A percentile compares a stretch with the other conserved stretches of the same genome.
These are phyloP conservation scores for Calidris pugnax DNA, from an alignment of 2,113 vertebrate genomes.

Conservation along the genomic window DNA sequence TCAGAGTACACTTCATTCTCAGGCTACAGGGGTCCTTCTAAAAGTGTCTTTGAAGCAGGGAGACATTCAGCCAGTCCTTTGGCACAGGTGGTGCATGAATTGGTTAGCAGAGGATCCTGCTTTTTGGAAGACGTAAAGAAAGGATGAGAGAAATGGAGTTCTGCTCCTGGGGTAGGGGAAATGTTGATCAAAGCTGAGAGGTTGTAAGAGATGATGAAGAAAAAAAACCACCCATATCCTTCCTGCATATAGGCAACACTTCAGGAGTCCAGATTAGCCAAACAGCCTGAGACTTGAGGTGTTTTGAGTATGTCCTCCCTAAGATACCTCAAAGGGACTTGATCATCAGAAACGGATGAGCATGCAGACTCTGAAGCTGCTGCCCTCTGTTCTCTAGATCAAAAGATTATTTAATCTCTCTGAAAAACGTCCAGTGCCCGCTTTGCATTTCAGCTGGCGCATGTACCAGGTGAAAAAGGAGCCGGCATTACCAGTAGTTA, in stretches of 20 bases:
- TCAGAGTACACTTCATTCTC: not conserved
- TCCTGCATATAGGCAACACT: not conserved
- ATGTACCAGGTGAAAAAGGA: not conserved
- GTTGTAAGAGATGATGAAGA: not conserved
- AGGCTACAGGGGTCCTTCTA: not conserved
- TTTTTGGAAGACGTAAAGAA: not conserved
- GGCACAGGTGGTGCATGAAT: not conserved
- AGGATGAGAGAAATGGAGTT: not conserved
- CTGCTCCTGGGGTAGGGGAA: not conserved
- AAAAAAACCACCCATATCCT: not conserved
- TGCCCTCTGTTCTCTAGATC: slow-evolving; percentile 37
- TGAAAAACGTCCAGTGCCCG: not conserved
- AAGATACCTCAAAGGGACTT: slow-evolving; percentile 12
- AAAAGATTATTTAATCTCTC: slow-evolving; percentile 43
- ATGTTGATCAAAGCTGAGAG: not conserved
- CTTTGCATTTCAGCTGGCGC: not conserved
- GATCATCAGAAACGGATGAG: not conserved
- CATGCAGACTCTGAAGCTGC: slow-evolving; percentile 1
- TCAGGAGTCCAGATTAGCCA: not conserved
- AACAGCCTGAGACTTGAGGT: not conserved
- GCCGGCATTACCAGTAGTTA: not conserved
- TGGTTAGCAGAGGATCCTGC: not conserved
- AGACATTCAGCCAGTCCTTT: not conserved
- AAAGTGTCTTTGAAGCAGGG: not conserved
- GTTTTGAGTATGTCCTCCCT: not conserved